A percentile compares a stretch with the other conserved stretches of the same genome.
phyloP scores from a whole-genome alignment of 1,140 invertebrate genomes.

The Saccostrea echinata region DNA sequence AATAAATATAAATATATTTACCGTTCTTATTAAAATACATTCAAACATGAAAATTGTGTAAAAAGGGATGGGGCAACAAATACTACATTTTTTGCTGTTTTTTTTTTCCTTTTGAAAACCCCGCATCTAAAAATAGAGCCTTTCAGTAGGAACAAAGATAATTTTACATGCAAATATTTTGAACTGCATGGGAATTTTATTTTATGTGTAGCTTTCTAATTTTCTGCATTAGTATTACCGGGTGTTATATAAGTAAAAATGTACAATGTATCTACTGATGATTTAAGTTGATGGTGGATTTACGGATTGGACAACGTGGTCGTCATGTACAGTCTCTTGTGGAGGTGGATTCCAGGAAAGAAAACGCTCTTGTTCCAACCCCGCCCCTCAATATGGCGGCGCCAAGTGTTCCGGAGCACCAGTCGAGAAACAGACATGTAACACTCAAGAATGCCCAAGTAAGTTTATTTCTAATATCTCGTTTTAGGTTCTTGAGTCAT shows the following conservation, averaged over 20 bases:
- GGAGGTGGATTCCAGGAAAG: not conserved
- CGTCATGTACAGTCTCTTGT: slow-evolving; percentile 22
- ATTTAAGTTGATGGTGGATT: slow-evolving; percentile 20
- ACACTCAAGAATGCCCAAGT: not conserved
- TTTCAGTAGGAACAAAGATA: not conserved
- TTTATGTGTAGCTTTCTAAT: not conserved
- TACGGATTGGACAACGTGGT: not conserved
- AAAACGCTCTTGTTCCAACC: slow-evolving; percentile 16
- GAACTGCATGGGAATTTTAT: too few relatives aligned
- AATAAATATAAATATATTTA: not conserved
- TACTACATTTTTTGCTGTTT: too few relatives aligned
- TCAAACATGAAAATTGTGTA: not conserved
- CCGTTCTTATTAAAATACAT: not conserved
- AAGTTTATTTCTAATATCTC: too few relatives aligned
- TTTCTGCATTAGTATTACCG: not conserved
- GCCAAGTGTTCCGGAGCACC: not conserved
- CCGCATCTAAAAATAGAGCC: too few relatives aligned
- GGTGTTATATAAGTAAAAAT: too few relatives aligned
- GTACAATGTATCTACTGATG: too few relatives aligned
- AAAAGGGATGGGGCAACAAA: too few relatives aligned
- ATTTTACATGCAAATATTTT: not conserved
- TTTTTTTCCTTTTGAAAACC: too few relatives aligned
- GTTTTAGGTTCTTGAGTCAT: too few relatives aligned
- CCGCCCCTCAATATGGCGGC: slow-evolving; percentile 34
- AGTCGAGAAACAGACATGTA: not conserved